These are phyloP conservation scores for Marisa cornuarietis DNA, from an alignment of 1,140 invertebrate genomes.

Conservation along the genomic window DNA sequence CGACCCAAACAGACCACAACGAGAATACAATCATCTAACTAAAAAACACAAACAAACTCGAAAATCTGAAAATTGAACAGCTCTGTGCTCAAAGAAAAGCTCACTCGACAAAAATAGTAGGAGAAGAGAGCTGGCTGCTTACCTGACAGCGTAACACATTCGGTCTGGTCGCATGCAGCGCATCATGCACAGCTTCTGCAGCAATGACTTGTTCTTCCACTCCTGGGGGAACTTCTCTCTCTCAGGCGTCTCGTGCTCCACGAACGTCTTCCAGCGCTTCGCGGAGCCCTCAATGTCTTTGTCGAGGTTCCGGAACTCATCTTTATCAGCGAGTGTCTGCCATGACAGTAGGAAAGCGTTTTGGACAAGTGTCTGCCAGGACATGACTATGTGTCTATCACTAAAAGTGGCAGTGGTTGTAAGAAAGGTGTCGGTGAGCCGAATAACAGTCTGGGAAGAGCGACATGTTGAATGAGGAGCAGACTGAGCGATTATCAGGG, in stretches of 20 bases:
- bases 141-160: constrained; percentile 84
- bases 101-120: neutral
- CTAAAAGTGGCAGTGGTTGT: no score
- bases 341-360: no score
- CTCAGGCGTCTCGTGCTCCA: constrained; percentile 93
- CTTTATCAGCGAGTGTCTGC: constrained; percentile 78
- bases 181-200: constrained; percentile 94
- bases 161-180: constrained; percentile 91
- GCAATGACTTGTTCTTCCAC: constrained; percentile 94
- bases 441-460: no score
- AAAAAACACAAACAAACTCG: no score
- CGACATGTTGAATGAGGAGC: no score
- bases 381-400: no score
- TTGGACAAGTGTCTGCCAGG: no score
- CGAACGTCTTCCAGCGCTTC: constrained; percentile 95
- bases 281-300: constrained; percentile 94
- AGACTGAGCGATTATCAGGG: no score
- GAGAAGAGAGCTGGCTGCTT: constrained; percentile 24
- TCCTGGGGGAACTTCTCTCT: constrained; percentile 96
- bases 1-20: no score
- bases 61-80: neutral
- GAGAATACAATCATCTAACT: no score
- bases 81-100: neutral
- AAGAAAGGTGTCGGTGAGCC: no score
- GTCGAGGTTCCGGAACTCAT: constrained; percentile 93